Percentiles rank a stretch among this genome's conserved stretches.
phyloP scores from a whole-genome alignment of 2,888 invertebrate genomes.

The Bimastos eiseni region DNA sequence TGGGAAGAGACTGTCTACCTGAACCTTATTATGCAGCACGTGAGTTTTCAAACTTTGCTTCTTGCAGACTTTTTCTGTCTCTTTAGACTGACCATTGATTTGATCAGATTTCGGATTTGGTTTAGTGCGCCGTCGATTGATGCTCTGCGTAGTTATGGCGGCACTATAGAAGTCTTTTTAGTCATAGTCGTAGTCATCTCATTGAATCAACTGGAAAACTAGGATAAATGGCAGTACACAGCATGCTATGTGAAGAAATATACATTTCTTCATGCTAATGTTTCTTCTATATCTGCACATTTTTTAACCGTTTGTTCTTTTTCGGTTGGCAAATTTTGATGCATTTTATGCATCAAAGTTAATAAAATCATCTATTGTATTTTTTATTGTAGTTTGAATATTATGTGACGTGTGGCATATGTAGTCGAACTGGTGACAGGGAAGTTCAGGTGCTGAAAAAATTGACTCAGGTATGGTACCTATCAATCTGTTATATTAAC shows the following conservation, averaged over 20 bases:
- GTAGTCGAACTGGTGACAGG: conserved; percentile 94
- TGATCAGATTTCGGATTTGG: too few species aligned
- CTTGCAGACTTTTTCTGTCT: too few species aligned
- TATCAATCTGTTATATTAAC: too few species aligned
- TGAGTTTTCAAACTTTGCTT: conserved; percentile 49
- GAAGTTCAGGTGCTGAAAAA: conserved; percentile 92
- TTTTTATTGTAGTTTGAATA: conserved; percentile 21
- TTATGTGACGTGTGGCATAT: conserved; percentile 93
- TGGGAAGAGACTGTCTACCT: conserved; percentile 99
- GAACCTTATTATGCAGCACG: conserved; percentile 92
- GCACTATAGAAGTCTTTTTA: too few species aligned
- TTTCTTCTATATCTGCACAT: too few species aligned
- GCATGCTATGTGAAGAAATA: neutral
- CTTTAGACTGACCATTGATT: too few species aligned
- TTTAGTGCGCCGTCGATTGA: too few species aligned
- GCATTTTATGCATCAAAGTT: neutral
- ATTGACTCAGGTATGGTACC: conserved; percentile 77
- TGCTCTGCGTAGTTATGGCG: too few species aligned
- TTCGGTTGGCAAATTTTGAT: neutral
- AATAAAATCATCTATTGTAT: neutral
- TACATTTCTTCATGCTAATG: too few species aligned
- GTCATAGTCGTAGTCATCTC: too few species aligned
- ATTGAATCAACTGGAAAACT: neutral
- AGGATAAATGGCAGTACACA: neutral
- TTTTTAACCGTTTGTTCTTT: neutral